These are phyloP conservation scores for Dioctria linearis DNA, from an alignment of 2,888 invertebrate species.

Conservation along the genomic window DNA sequence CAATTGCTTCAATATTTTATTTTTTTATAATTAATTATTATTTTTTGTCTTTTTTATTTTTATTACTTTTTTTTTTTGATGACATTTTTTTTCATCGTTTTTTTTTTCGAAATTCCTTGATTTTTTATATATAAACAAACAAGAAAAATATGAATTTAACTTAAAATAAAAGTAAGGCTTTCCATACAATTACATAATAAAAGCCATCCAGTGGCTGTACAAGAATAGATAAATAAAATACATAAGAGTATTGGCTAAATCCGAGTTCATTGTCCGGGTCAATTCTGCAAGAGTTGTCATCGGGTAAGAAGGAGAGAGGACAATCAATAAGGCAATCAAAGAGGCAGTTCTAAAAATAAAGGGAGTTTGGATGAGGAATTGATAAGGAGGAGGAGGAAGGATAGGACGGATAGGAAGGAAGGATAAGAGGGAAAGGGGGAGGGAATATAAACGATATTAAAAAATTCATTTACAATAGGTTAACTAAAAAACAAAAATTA, in stretches of 20 bases:
- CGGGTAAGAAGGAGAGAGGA: conserved; percentile 42
- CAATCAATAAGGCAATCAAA: conserved; percentile 38
- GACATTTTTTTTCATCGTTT: conserved; percentile 2
- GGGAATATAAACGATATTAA: conserved; percentile 11
- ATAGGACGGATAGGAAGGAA: background rate
- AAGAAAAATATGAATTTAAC: conserved; percentile 47
- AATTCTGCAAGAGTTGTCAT: conserved; percentile 55
- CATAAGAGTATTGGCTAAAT: conserved; percentile 57
- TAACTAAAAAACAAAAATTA: too few relatives aligned
- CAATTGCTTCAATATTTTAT: conserved; percentile 49
- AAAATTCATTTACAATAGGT: conserved; percentile 39
- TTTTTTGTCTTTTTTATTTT: conserved; percentile 38
- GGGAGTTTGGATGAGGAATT: background rate
- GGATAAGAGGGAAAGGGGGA: background rate
- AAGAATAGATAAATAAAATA: conserved; percentile 55
- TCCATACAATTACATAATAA: conserved; percentile 28
- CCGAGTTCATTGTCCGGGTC: conserved; percentile 55
- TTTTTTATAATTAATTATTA: conserved; percentile 28
- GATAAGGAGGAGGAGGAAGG: background rate
- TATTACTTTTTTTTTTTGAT: conserved; percentile 26
- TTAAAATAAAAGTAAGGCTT: conserved; percentile 33
- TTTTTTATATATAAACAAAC: conserved; percentile 46
- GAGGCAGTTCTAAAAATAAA: conserved; percentile 32
- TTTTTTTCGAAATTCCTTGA: conserved; percentile 38
- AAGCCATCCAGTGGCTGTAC: conserved; percentile 29